Percentiles rank a stretch among this genome's conserved stretches.
These are phyloP conservation scores for Oxyura jamaicensis DNA, from an alignment of 2,113 vertebrate species.

Conservation along the genomic window DNA sequence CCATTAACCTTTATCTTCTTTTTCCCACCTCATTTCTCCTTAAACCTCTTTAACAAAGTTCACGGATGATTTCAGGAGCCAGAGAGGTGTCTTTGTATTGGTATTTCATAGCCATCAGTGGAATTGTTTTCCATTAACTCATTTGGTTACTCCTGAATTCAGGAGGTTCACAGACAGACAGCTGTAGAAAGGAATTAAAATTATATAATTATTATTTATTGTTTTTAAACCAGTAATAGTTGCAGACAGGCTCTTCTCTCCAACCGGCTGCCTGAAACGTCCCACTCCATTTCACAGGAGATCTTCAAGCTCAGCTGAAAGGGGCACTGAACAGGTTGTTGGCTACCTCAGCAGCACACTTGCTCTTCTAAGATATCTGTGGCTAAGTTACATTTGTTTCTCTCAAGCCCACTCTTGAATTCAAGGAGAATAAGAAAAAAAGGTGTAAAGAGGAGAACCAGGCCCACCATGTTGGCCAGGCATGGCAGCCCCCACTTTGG, in stretches of 20 bases:
- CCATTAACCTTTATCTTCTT: neutral
- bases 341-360: neutral
- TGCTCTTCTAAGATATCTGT: neutral
- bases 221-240: neutral
- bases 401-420: neutral
- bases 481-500: neutral
- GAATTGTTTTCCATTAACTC: neutral
- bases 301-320: neutral
- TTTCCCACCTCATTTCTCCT: neutral
- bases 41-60: neutral
- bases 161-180: neutral
- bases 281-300: neutral
- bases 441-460: neutral
- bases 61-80: neutral
- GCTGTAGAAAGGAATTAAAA: neutral
- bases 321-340: neutral
- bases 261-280: neutral
- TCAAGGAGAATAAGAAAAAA: neutral
- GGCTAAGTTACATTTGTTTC: neutral
- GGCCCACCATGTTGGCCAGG: neutral
- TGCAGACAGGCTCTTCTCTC: neutral
- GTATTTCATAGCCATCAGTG: neutral
- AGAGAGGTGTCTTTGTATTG: neutral
- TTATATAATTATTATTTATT: neutral
- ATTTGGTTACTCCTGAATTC: neutral